Conservation (phyloP, 2,888 invertebrate genomes). For the Eupithecia pulchellata region DNA sequence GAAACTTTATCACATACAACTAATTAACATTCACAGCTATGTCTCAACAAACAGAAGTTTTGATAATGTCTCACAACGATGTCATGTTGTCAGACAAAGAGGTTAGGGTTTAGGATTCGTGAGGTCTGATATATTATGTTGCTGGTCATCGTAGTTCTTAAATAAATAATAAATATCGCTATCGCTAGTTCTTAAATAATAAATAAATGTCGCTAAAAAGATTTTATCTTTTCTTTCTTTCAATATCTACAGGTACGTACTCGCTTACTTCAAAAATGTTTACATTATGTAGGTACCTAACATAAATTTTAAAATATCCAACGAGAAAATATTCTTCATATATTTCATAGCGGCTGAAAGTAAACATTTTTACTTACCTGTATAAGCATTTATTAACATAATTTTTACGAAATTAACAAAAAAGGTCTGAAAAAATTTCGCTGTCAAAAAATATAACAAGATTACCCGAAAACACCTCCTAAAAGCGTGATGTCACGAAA, state of each 20-base stretch:
- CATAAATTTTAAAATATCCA: no score
- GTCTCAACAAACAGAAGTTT: background rate
- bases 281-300: no score
- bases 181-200: no score
- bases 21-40: conserved; percentile 1
- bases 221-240: no score
- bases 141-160: background rate
- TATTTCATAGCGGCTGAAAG: background rate
- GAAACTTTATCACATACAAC: background rate
- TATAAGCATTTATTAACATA: background rate
- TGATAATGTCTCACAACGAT: background rate
- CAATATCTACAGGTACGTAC: no score
- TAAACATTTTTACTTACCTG: background rate
- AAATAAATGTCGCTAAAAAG: no score
- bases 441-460: background rate
- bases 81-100: background rate
- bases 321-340: no score
- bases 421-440: background rate
- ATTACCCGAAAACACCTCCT: background rate
- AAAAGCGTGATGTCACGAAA: background rate
- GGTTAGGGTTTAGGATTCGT: background rate
- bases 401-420: background rate
- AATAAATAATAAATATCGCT: no score
- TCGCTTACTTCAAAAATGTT: no score
- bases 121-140: background rate